A percentile compares a stretch with the other conserved stretches of the same genome.
Conservation (phyloP, 2,888 invertebrate genomes). For the Pachydiplax longipennis region DNA sequence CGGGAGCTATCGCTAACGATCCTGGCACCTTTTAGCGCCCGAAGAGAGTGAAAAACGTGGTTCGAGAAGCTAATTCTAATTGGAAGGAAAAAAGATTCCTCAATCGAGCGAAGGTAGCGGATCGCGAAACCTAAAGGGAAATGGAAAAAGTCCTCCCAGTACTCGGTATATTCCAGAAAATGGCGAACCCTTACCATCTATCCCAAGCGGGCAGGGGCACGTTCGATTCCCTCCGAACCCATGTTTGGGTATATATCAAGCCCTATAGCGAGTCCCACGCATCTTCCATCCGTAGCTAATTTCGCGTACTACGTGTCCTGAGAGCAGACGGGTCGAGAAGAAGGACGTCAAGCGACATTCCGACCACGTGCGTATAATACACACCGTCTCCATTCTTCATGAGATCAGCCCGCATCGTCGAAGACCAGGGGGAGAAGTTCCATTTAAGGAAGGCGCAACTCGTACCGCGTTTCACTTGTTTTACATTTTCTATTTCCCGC, state of each 20-base stretch:
- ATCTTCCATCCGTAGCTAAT: slow-evolving; percentile 22
- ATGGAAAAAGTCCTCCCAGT: neutral
- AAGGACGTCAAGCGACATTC: slow-evolving; percentile 28
- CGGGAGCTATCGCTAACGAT: no score
- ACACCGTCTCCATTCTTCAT: slow-evolving; percentile 24
- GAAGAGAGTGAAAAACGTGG: no score
- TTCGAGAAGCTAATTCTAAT: no score
- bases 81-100: no score
- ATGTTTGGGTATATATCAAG: slow-evolving; percentile 42
- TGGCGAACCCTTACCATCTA: neutral
- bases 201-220: neutral
- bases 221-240: slow-evolving; percentile 13
- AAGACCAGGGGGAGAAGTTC: neutral
- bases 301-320: neutral
- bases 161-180: neutral
- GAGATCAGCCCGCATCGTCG: neutral
- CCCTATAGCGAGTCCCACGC: slow-evolving; percentile 12
- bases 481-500: slow-evolving; percentile 18
- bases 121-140: neutral
- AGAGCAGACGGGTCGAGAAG: neutral
- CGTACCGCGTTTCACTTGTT: slow-evolving; percentile 20
- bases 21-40: no score
- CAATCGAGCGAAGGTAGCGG: neutral
- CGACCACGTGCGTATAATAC: slow-evolving; percentile 41
- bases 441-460: slow-evolving; percentile 15